A percentile compares a stretch with the other conserved stretches of the same genome.
phyloP scores from a whole-genome alignment of 1,140 invertebrate genomes.

The Scylla paramamosain region DNA sequence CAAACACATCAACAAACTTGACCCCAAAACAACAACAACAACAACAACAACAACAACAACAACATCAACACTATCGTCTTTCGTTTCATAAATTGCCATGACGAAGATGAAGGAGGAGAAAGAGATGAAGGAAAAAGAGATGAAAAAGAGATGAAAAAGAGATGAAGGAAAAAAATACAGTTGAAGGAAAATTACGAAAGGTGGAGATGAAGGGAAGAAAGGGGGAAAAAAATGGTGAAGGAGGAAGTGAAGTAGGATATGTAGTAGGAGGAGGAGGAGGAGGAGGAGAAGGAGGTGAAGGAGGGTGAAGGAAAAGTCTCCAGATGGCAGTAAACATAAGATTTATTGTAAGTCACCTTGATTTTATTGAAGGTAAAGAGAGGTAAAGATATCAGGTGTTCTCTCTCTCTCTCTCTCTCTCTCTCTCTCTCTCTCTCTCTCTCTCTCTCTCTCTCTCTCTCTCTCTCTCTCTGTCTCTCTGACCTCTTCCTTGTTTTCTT shows the following conservation, averaged over 20 bases:
- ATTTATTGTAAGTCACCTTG: no score
- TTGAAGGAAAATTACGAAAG: background rate
- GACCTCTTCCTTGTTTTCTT: background rate
- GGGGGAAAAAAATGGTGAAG: background rate
- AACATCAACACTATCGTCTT: no score
- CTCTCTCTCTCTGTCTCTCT: background rate
- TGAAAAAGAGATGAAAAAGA: background rate
- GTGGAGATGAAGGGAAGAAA: no score
- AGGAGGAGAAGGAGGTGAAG: background rate
- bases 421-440: background rate
- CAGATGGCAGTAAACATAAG: no score
- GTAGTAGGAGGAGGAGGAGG: constrained; percentile 4
- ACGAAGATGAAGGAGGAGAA: no score
- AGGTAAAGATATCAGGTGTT: no score
- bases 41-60: no score
- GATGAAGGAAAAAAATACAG: background rate
- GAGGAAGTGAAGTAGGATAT: background rate
- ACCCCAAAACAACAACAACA: no score
- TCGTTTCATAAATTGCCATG: no score
- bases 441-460: background rate
- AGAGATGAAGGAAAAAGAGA: no score
- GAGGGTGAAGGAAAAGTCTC: background rate
- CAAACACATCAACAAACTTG: no score
- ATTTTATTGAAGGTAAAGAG: no score
- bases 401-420: background rate